A percentile compares a stretch with the other conserved stretches of the same genome.
These are phyloP conservation scores for Reticulitermes lucifugus DNA, from an alignment of 2,888 invertebrate species.

Conservation along the genomic window DNA sequence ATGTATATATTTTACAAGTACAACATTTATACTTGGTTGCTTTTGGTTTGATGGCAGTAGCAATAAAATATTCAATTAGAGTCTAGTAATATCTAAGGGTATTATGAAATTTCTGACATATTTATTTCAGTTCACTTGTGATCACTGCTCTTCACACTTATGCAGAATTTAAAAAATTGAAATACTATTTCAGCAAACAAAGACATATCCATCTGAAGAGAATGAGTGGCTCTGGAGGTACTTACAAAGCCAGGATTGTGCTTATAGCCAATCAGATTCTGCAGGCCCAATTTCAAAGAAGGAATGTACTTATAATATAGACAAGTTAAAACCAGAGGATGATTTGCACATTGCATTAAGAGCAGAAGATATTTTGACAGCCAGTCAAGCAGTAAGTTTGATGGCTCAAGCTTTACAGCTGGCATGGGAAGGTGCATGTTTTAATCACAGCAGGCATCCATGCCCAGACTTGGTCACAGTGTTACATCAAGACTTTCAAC, in stretches of 20 bases:
- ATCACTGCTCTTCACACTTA: too few relatives aligned
- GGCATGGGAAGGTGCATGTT: constrained; percentile 57
- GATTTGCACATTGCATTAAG: constrained; percentile 45
- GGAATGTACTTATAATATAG: background rate
- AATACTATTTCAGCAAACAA: constrained; percentile 35
- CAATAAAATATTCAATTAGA: too few relatives aligned
- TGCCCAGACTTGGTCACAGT: constrained; percentile 55
- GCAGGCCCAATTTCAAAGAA: background rate
- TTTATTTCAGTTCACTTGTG: too few relatives aligned
- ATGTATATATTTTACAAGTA: too few relatives aligned
- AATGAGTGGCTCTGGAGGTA: constrained; percentile 51
- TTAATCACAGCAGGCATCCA: constrained; percentile 51
- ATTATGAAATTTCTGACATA: too few relatives aligned
- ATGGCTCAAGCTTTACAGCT: constrained; percentile 57
- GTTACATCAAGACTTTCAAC: constrained; percentile 55
- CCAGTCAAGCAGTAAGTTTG: constrained; percentile 57
- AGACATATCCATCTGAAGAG: constrained; percentile 38
- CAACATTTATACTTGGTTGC: too few relatives aligned
- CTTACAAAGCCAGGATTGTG: constrained; percentile 23
- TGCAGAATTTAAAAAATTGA: background rate
- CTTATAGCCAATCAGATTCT: constrained; percentile 11
- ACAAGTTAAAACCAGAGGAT: constrained; percentile 21
- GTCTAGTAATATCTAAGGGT: too few relatives aligned
- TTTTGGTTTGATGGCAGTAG: too few relatives aligned
- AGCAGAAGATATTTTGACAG: constrained; percentile 51